A percentile compares a stretch with the other conserved stretches of the same genome.
Conservation (phyloP, 2,888 invertebrate species). For the Lathronympha strigana region DNA sequence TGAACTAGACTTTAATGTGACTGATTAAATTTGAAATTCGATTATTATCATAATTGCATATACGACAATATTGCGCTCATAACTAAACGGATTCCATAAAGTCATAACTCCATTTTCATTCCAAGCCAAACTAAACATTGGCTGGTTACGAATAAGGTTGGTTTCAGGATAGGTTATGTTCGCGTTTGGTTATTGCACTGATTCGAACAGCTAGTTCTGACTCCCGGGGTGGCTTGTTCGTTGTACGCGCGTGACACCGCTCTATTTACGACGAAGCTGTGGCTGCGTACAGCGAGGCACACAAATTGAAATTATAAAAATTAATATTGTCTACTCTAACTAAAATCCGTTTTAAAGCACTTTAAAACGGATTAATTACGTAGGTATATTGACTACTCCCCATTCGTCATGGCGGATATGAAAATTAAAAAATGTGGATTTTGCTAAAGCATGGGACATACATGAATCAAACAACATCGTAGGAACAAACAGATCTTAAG, state of each 20-base stretch:
- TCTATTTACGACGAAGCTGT: conserved; percentile 76
- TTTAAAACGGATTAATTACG: no score
- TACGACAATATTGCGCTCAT: conserved; percentile 21
- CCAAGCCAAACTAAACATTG: conserved; percentile 34
- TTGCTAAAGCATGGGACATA: no score
- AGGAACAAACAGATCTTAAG: no score
- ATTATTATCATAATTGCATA: conserved; percentile 11
- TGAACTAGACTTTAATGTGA: conserved; percentile 50
- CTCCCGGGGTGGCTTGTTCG: conserved; percentile 82
- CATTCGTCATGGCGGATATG: no score
- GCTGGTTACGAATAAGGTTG: conserved; percentile 43
- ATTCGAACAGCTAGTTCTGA: conserved; percentile 76
- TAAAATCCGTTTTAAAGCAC: no score
- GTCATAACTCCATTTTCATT: conserved; percentile 4
- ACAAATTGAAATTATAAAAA: conserved; percentile 46
- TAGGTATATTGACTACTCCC: no score
- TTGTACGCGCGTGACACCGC: conserved; percentile 80
- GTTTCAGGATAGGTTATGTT: conserved; percentile 39
- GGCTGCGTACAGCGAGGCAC: conserved; percentile 62
- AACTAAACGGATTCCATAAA: conserved; percentile 13
- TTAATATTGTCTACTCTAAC: no score
- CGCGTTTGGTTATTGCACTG: conserved; percentile 50
- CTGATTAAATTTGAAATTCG: conserved; percentile 40
- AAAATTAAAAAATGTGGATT: not conserved
- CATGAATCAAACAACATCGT: no score